Percentiles rank a stretch among this genome's conserved stretches.
phyloP scores from a whole-genome alignment of 2,888 invertebrate species.

The Lacanobia wlatinum region DNA sequence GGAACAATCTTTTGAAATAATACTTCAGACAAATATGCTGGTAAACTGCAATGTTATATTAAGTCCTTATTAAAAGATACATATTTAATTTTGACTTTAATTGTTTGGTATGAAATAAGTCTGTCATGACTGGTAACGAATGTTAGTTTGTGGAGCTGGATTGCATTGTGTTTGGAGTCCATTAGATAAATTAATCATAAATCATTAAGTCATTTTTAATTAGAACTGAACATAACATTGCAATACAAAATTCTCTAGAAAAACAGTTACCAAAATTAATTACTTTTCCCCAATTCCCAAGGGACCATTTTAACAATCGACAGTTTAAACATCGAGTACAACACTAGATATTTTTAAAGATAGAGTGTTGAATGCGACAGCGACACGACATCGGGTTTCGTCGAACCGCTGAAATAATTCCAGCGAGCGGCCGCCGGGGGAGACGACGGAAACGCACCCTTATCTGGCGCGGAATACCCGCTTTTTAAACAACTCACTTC shows the following conservation, averaged over 20 bases:
- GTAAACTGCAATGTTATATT: too few relatives aligned
- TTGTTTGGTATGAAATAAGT: not conserved
- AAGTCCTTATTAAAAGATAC: too few relatives aligned
- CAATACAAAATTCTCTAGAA: not conserved
- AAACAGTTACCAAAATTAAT: not conserved
- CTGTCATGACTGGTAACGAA: too few relatives aligned
- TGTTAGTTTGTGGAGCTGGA: too few relatives aligned
- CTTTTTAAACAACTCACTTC: conserved; percentile 91
- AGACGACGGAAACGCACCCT: conserved; percentile 89
- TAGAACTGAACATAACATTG: not conserved
- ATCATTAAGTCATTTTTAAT: not conserved
- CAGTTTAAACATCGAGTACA: conserved; percentile 62
- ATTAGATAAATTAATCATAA: not conserved
- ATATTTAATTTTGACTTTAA: too few relatives aligned
- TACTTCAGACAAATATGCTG: too few relatives aligned
- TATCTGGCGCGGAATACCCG: conserved; percentile 89
- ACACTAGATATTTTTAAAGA: conserved; percentile 87
- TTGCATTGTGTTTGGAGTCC: too few relatives aligned
- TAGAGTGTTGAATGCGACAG: conserved; percentile 89
- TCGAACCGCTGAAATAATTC: conserved; percentile 90
- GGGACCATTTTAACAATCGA: conserved; percentile 13
- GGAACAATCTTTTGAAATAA: too few relatives aligned
- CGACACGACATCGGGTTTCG: conserved; percentile 87
- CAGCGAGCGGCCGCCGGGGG: conserved; percentile 80
- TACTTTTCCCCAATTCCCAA: not conserved